Evolutionary conservation across 2,888 invertebrate genomes (phyloP).

Genomic region (Latheticus oryzae): DNA sequence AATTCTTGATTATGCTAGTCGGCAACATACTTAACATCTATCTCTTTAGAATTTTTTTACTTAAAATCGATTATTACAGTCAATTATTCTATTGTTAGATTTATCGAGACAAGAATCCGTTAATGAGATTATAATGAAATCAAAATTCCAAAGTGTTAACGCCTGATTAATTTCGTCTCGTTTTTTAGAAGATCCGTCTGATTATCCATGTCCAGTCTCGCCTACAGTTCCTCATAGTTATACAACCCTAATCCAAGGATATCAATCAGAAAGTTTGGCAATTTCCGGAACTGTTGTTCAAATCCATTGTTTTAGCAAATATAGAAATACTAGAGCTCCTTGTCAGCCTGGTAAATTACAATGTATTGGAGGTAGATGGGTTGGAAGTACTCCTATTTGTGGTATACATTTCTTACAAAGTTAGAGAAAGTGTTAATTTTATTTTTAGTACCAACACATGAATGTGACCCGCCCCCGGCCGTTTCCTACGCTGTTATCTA

Average conservation of each 20-base stretch:
- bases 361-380: slow-evolving; percentile 63
- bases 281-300: slow-evolving; percentile 59
- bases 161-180: slow-evolving; percentile 25
- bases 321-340: slow-evolving; percentile 58
- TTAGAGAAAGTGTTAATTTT: slow-evolving; percentile 12
- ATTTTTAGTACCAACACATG: slow-evolving; percentile 58
- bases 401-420: slow-evolving; percentile 53
- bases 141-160: slow-evolving; percentile 29
- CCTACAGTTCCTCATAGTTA: slow-evolving; percentile 44
- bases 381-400: slow-evolving; percentile 61
- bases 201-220: slow-evolving; percentile 42
- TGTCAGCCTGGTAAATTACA: slow-evolving; percentile 59
- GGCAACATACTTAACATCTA: too few species aligned
- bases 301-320: slow-evolving; percentile 59
- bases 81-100: too few species aligned
- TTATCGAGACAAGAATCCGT: slow-evolving; percentile 30
- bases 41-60: too few species aligned
- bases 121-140: slow-evolving; percentile 41
- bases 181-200: slow-evolving; percentile 43
- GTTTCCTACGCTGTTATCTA: slow-evolving; percentile 58
- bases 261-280: slow-evolving; percentile 40
- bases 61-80: too few species aligned
- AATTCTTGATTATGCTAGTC: slow-evolving; percentile 39
- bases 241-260: slow-evolving; percentile 45
- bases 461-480: slow-evolving; percentile 60